Evolutionary conservation across 2,888 invertebrate genomes (phyloP).

Genomic region (Cotesia congregata): DNA sequence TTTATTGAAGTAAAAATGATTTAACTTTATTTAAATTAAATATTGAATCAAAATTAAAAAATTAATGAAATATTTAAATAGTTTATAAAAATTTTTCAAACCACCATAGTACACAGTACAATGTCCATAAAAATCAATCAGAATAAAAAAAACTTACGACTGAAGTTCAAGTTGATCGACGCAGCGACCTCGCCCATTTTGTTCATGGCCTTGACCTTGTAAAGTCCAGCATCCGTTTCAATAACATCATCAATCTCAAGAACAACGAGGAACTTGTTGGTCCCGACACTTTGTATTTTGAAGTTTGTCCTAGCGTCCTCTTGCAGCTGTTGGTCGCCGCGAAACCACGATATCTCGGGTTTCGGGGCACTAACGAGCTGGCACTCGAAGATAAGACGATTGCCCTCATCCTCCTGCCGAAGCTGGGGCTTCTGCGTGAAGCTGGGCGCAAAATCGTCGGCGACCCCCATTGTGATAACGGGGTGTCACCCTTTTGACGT

Average conservation of each 20-base stretch:
- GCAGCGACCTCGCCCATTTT: constrained; percentile 97
- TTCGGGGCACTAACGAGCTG: constrained; percentile 89
- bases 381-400: constrained; percentile 94
- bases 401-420: constrained; percentile 96
- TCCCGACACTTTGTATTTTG: constrained; percentile 87
- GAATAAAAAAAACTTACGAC: constrained; percentile 80
- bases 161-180: constrained; percentile 97
- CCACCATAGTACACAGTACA: too few relatives aligned
- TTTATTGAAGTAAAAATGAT: too few relatives aligned
- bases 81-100: too few relatives aligned
- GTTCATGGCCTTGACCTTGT: constrained; percentile 97
- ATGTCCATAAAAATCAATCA: constrained; percentile 9
- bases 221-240: constrained; percentile 95
- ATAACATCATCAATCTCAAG: constrained; percentile 96
- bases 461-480: constrained; percentile 79
- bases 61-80: too few relatives aligned
- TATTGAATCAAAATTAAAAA: too few relatives aligned
- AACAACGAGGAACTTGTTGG: constrained; percentile 90
- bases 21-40: too few relatives aligned
- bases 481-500: constrained; percentile 43
- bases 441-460: constrained; percentile 97
- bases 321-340: constrained; percentile 86
- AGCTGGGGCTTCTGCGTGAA: constrained; percentile 98
- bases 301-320: constrained; percentile 90
- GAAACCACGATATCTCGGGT: constrained; percentile 93